Conservation (phyloP, 2,113 vertebrate genomes). For the Felis chaus region DNA sequence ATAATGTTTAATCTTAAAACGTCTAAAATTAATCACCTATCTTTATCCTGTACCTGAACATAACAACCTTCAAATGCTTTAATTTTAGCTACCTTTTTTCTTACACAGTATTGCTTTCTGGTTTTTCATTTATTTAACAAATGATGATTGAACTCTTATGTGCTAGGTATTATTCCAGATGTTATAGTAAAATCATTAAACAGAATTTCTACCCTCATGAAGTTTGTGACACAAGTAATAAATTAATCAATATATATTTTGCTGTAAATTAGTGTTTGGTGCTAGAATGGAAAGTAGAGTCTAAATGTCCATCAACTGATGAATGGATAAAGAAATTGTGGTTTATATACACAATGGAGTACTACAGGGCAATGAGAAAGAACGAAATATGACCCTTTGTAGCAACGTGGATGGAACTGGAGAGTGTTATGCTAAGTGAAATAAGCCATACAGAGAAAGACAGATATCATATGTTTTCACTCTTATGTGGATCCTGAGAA, state of each 20-base stretch:
- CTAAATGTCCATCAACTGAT: too few relatives aligned
- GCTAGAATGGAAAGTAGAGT: neutral
- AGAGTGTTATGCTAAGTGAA: too few relatives aligned
- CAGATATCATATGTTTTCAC: too few relatives aligned
- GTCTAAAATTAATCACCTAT: neutral
- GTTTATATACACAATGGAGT: too few relatives aligned
- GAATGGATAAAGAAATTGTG: too few relatives aligned
- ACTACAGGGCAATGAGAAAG: too few relatives aligned
- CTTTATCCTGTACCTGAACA: neutral
- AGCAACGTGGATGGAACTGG: too few relatives aligned
- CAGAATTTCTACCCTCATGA: neutral
- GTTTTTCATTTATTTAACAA: constrained; percentile 16
- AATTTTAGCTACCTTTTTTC: neutral
- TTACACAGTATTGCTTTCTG: neutral
- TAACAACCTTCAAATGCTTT: neutral
- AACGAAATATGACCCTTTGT: too few relatives aligned
- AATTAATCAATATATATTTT: neutral
- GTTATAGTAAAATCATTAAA: neutral
- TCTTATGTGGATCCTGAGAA: too few relatives aligned
- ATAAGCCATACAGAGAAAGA: too few relatives aligned
- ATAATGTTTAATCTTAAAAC: neutral
- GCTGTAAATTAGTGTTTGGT: neutral
- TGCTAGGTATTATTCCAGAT: neutral
- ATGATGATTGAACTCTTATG: neutral
- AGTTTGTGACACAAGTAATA: neutral